A percentile compares a stretch with the other conserved stretches of the same genome.
Conservation (phyloP, 2,888 invertebrate species). For the Synergus japonicus region DNA sequence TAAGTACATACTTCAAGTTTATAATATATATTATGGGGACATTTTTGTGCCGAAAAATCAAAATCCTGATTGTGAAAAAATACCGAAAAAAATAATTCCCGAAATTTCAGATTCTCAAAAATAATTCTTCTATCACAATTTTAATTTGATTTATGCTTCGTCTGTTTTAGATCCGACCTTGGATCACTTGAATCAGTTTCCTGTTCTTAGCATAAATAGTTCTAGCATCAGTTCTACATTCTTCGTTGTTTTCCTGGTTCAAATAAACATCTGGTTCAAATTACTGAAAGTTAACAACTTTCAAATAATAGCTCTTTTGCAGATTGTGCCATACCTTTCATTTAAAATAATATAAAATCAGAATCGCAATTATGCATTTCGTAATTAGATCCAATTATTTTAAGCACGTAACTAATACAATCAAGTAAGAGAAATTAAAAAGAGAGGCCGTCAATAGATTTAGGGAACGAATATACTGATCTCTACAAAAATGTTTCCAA, state of each 20-base stretch:
- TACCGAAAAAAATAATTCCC: too few relatives aligned
- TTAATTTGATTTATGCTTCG: background rate
- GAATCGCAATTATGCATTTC: conserved; percentile 13
- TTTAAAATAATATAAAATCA: background rate
- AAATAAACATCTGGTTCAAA: conserved; percentile 12
- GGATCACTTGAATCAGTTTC: conserved; percentile 14
- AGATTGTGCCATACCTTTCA: background rate
- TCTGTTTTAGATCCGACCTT: conserved; percentile 20
- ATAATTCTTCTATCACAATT: background rate
- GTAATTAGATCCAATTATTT: conserved; percentile 31
- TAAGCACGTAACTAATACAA: conserved; percentile 6
- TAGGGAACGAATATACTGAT: background rate
- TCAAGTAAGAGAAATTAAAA: background rate
- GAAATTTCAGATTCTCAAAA: too few relatives aligned
- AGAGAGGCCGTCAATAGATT: background rate
- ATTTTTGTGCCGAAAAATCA: too few relatives aligned
- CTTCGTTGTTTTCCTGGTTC: background rate
- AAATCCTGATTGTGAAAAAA: too few relatives aligned
- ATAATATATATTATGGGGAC: background rate
- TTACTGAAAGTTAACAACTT: background rate
- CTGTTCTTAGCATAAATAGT: conserved; percentile 29
- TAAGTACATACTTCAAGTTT: background rate
- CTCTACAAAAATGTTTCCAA: background rate
- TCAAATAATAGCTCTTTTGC: background rate
- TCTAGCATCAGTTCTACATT: conserved; percentile 15